phyloP scores from a whole-genome alignment of 2,888 invertebrate genomes.

The Amiota minor region DNA sequence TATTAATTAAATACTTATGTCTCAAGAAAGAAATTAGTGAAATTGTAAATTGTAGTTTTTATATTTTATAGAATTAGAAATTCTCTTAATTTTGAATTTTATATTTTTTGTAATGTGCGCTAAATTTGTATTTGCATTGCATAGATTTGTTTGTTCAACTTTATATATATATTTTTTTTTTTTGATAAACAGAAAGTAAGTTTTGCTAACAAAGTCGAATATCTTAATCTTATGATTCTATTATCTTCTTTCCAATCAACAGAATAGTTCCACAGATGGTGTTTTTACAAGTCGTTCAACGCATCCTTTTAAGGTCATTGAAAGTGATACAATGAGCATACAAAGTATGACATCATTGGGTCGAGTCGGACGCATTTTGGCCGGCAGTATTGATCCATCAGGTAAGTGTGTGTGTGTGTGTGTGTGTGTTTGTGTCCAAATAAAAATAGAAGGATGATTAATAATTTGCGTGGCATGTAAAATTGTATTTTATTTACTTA shows the following conservation, averaged over 20 bases:
- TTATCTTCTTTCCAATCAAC: constrained; percentile 32
- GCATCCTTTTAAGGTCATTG: constrained; percentile 89
- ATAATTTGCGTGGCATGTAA: not conserved
- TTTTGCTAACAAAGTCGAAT: too few species aligned
- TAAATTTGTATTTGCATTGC: constrained; percentile 7
- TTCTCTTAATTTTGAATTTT: too few species aligned
- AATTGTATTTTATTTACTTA: constrained; percentile 14
- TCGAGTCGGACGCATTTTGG: constrained; percentile 85
- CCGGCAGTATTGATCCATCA: constrained; percentile 80
- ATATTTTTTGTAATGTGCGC: not conserved
- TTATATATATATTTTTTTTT: too few species aligned
- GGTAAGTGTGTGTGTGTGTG: constrained; percentile 73
- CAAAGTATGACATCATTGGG: constrained; percentile 92
- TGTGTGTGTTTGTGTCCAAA: too few species aligned
- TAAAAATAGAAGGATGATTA: constrained; percentile 4
- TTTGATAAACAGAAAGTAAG: too few species aligned
- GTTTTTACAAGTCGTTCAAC: constrained; percentile 80
- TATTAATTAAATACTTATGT: not conserved
- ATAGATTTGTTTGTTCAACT: not conserved
- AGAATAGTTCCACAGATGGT: constrained; percentile 82
- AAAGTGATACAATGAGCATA: constrained; percentile 89
- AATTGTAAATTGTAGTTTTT: not conserved
- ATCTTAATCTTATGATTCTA: too few species aligned
- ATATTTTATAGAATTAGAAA: not conserved
- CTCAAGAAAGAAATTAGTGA: too few species aligned